Evolutionary conservation across 1,140 invertebrate species (phyloP), one percentile per base, ranked within the genome.

Genomic region (Ylistrum balloti): DNA sequence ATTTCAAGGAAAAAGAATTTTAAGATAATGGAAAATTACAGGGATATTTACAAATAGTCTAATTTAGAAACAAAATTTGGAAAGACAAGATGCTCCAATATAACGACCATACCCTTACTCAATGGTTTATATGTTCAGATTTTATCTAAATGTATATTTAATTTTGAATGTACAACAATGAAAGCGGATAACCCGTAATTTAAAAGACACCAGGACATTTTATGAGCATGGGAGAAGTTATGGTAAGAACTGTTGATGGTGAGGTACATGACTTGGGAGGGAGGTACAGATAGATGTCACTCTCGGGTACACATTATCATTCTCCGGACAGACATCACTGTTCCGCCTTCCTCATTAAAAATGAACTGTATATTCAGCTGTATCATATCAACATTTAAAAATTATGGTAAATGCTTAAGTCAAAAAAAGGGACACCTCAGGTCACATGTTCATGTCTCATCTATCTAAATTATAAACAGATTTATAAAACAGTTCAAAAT

Each of bases 331-430:
- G 56, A 17, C n/a, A 74, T n/a, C n/a, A 3, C 5, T 7, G 22
- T n/a, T n/a, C 56, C 56, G 56, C 56, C 56, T 74, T 74, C 56
- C 22, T 74, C n/a, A 74, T 74, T n/a, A 74, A 74, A 74, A 3
- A 2, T 74, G 22, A 5, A 74, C n/a, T 11, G 5, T 28, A 74
- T 11, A 74, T 28, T n/a, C 56, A 74, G n/a, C 56, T 0, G 20
- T 28, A 74, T 74, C 56, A n/a, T 74, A 74, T 74, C 9, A 28
- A 74, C 56, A 2, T n/a, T 74, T 28, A 5, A 28, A 74, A 74
- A 74, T n/a, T 22, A 74, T 74, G 56, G 56, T 74, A 17, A 45
- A 45, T 17, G 41, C 0, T 74, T 5, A 28, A 9, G n/a, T 22
- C 5, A n/a, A 74, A 9, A 28, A 74, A 28, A 74, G 45, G 20